phyloP scores from a whole-genome alignment of 92 coral and sea anemone genomes.

The Epizoanthus fatuus region DNA sequence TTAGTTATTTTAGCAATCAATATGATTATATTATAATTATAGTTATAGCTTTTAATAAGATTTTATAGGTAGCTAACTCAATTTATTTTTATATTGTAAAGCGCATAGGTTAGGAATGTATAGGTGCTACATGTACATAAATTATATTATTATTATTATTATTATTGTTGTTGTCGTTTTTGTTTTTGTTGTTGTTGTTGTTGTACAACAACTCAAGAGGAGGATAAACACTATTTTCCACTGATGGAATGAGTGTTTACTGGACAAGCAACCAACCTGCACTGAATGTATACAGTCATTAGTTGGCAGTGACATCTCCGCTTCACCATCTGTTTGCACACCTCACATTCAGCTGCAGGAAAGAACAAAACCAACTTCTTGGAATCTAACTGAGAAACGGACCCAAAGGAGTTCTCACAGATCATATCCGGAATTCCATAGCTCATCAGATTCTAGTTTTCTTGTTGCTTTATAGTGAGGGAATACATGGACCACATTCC shows the following conservation, averaged over 20 bases:
- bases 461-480: not conserved
- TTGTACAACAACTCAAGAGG: not conserved
- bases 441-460: not conserved
- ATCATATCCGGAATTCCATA: too few relatives aligned
- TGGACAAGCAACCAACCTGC: constrained; percentile 73
- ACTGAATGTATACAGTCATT: constrained; percentile 87
- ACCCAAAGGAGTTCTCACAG: too few relatives aligned
- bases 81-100: too few relatives aligned
- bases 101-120: too few relatives aligned
- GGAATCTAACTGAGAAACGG: not conserved
- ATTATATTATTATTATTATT: too few relatives aligned
- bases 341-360: constrained; percentile 76
- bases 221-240: not conserved
- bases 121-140: too few relatives aligned
- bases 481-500: not conserved
- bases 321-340: constrained; percentile 91
- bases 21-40: too few relatives aligned
- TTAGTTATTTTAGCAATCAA: too few relatives aligned
- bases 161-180: too few relatives aligned
- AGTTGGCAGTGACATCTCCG: constrained; percentile 85
- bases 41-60: too few relatives aligned
- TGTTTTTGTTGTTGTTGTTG: too few relatives aligned
- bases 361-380: not conserved
- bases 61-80: too few relatives aligned
- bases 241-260: not conserved